Evolutionary conservation across 2,797 vertebrate species (phyloP).

Genomic region (Enteromius fasciolatus): DNA sequence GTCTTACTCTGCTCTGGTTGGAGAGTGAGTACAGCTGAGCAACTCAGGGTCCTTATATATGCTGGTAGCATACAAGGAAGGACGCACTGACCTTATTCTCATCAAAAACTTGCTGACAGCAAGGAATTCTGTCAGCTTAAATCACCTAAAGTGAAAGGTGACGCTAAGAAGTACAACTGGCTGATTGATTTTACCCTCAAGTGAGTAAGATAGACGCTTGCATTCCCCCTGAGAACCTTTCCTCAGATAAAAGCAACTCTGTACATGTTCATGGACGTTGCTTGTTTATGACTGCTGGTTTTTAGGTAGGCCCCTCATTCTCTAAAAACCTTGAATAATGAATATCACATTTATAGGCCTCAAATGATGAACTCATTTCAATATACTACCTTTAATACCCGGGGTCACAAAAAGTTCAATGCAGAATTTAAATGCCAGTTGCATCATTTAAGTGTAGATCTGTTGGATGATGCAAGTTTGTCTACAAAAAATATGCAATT

Average conservation of each 20-base stretch:
- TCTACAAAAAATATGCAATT: background rate
- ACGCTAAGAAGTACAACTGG: background rate
- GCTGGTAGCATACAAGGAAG: background rate
- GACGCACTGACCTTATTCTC: background rate
- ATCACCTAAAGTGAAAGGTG: constrained; percentile 7
- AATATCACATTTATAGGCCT: background rate
- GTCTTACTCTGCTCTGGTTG: constrained; percentile 34
- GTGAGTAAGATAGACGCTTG: background rate
- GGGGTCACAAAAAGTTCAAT: background rate
- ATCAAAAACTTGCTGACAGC: constrained; percentile 12
- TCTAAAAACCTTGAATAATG: background rate
- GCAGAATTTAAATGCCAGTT: background rate
- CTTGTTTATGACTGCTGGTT: background rate
- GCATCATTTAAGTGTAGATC: background rate
- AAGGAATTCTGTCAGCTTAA: background rate
- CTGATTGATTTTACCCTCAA: constrained; percentile 25
- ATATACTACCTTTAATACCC: background rate
- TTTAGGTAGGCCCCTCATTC: background rate
- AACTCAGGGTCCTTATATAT: constrained; percentile 36
- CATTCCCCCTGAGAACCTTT: background rate
- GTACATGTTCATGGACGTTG: constrained; percentile 19
- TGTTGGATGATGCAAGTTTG: background rate
- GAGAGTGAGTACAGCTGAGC: constrained; percentile 32
- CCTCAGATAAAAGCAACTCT: background rate
- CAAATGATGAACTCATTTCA: background rate